phyloP scores from a whole-genome alignment of 2,113 vertebrate species.

The Otus sunia region DNA sequence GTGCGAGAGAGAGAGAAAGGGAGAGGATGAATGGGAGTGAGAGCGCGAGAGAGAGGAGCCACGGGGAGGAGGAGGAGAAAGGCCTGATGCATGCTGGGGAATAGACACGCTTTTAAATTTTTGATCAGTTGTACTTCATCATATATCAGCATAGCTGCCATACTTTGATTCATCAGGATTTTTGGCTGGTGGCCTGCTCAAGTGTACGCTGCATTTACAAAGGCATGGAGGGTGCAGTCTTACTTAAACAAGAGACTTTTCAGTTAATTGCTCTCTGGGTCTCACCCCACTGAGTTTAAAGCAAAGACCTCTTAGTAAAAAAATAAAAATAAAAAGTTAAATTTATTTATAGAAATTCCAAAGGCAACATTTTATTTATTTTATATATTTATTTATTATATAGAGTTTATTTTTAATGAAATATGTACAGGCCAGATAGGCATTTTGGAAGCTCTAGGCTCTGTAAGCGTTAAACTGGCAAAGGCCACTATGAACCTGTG shows the following conservation, averaged over 20 bases:
- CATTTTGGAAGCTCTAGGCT: slow-evolving; percentile 88
- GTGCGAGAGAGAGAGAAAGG: slow-evolving; percentile 38
- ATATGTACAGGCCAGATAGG: slow-evolving; percentile 89
- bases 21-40: slow-evolving; percentile 44
- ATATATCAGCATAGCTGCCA: slow-evolving; percentile 79
- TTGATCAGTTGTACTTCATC: slow-evolving; percentile 79
- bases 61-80: slow-evolving; percentile 47
- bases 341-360: slow-evolving; percentile 92
- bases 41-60: slow-evolving; percentile 25
- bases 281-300: slow-evolving; percentile 75
- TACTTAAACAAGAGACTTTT: slow-evolving; percentile 78
- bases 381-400: slow-evolving; percentile 93
- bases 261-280: slow-evolving; percentile 75
- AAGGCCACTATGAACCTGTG: slow-evolving; percentile 82
- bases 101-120: slow-evolving; percentile 83
- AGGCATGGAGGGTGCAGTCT: slow-evolving; percentile 80
- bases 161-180: slow-evolving; percentile 77
- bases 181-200: slow-evolving; percentile 78
- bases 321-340: slow-evolving; percentile 76
- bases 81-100: slow-evolving; percentile 84
- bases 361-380: slow-evolving; percentile 92
- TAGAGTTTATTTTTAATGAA: slow-evolving; percentile 93
- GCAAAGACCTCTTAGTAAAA: slow-evolving; percentile 84
- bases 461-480: slow-evolving; percentile 80
- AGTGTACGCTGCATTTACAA: slow-evolving; percentile 78